Evolutionary conservation across 2,113 vertebrate genomes (phyloP), one percentile per base, ranked within the genome.

Genomic region (Forbesichthys agassizii): DNA sequence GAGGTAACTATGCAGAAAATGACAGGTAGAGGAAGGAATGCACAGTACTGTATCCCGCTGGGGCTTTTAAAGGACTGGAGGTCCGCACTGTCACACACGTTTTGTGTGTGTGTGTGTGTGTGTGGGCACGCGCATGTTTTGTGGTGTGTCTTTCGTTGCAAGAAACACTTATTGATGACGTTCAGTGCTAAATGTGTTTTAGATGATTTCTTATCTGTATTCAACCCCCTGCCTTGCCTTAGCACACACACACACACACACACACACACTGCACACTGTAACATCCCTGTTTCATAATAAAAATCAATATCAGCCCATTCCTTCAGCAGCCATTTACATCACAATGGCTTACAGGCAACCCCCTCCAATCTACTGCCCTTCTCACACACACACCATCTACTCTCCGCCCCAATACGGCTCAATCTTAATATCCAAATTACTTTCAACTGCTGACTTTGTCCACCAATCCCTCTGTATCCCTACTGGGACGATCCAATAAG

Each of bases 271-370:
- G 36, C 36, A 42, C 46, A 13, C 47, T 48, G 48, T 61, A 54
- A 48, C 54, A 60, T 33, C 65, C 60, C 47, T 48, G 14, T 61
- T 62, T 63, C 48, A 58, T 84, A 82, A 70, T 42, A 42, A 78
- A 79, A 74, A 51, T 73, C 71, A 66, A 78, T 61, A 70, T 76
- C 73, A 61, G 65, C 69, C 68, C 74, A 78, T 77, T 83, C 75
- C 73, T 70, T 81, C 72, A 63, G 9, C 81, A 78, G 1, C 78
- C 65, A 73, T 84, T 75, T 79, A 71, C 81, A 73, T 85, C 84
- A 75, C 46, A 52, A 54, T 48, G 64, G 57, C 64, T 81, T 59
- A 74, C 33, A 42, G 56, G 64, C 55, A 36, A 70, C 63, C 12
- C 33, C 48, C 61, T 75, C 69, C 68, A 75, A 75, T 86, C 80